Conservation (phyloP, 2,797 vertebrate genomes). For the Rhabdophis nuchalis region DNA sequence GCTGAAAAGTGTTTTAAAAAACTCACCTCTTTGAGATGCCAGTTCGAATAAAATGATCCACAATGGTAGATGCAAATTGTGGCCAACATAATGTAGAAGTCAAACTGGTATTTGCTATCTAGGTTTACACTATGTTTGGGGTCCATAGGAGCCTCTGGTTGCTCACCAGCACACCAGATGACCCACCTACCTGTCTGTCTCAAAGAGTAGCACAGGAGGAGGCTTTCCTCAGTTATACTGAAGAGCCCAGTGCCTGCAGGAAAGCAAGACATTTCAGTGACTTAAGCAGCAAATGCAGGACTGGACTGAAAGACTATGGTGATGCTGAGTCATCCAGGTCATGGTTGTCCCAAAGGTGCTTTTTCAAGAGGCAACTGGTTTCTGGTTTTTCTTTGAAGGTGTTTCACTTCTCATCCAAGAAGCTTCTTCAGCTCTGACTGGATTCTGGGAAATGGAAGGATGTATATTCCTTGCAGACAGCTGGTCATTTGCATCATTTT, state of each 20-base stretch:
- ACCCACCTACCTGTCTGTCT: neutral
- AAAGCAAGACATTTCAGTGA: neutral
- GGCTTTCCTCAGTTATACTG: neutral
- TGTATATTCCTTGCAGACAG: no score
- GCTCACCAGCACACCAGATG: neutral
- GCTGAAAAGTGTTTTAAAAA: neutral
- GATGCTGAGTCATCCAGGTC: no score
- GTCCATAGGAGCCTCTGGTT: neutral
- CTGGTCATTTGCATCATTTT: neutral
- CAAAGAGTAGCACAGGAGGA: neutral
- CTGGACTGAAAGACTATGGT: neutral
- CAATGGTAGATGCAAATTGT: neutral
- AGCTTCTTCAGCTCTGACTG: no score
- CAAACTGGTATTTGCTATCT: neutral
- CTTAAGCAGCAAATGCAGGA: neutral
- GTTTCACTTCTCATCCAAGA: no score
- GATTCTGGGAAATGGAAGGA: no score
- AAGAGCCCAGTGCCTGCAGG: neutral
- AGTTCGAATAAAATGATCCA: neutral
- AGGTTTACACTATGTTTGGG: neutral
- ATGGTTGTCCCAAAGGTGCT: no score
- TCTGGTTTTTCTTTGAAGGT: no score
- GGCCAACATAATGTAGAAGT: neutral
- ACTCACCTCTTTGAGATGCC: neutral
- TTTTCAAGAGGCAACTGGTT: no score